Percentiles rank a stretch among this genome's conserved stretches.
Conservation (phyloP, 2,113 vertebrate genomes). For the Muntiacus muntjak region DNA sequence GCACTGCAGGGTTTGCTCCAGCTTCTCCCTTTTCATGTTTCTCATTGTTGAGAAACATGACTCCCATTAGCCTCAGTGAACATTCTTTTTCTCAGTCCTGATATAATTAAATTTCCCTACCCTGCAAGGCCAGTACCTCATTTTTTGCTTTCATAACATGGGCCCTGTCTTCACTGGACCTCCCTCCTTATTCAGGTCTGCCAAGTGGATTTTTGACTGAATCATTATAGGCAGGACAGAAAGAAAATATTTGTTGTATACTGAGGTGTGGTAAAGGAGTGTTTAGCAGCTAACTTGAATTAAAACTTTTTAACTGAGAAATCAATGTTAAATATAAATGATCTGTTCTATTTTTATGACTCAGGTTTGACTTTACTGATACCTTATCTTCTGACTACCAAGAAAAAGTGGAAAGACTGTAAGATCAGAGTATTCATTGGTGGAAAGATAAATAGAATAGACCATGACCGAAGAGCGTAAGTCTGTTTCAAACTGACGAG, state of each 20-base stretch:
- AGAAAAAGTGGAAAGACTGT: constrained; percentile 88
- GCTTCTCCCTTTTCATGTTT: not conserved
- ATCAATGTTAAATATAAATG: not conserved
- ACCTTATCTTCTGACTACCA: constrained; percentile 95
- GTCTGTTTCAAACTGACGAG: constrained; percentile 69
- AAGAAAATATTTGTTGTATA: not conserved
- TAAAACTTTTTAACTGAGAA: not conserved
- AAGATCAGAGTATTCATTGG: constrained; percentile 89
- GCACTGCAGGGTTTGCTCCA: not conserved
- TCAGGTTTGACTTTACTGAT: constrained; percentile 94
- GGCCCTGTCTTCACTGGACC: not conserved
- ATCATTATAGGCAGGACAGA: not conserved
- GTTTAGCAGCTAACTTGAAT: not conserved
- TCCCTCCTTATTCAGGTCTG: not conserved
- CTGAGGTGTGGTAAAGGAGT: not conserved
- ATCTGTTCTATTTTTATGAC: constrained; percentile 60
- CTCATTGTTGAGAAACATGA: not conserved
- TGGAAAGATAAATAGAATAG: constrained; percentile 96
- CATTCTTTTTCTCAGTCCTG: not conserved
- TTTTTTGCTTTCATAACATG: not conserved
- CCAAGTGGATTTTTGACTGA: not conserved
- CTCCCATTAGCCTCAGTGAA: not conserved
- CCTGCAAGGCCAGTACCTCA: not conserved
- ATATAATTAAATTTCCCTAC: not conserved
- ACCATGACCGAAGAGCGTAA: constrained; percentile 98